Conservation (phyloP, 2,888 invertebrate genomes). For the Conomelus anceps region DNA sequence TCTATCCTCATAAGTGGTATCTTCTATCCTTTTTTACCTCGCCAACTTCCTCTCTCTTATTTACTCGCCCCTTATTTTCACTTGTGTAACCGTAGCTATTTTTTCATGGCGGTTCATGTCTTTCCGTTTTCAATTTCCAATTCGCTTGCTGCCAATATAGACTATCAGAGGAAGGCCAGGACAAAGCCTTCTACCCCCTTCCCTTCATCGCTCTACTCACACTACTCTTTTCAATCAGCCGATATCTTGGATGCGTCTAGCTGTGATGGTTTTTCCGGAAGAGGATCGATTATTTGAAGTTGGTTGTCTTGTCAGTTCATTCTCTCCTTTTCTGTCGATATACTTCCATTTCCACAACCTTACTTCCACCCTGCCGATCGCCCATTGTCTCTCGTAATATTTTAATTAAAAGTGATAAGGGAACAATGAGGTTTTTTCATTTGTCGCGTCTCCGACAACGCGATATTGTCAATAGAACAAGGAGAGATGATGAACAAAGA, state of each 20-base stretch:
- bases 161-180: not conserved
- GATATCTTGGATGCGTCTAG: not conserved
- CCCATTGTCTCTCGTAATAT: not conserved
- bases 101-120: not conserved
- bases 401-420: conserved; percentile 12
- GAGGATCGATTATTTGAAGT: not conserved
- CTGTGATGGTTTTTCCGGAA: not conserved
- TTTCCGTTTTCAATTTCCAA: not conserved
- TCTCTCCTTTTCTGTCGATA: not conserved
- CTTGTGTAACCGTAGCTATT: not conserved
- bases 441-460: not conserved
- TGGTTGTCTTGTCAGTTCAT: not conserved
- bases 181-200: not conserved
- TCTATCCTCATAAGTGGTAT: no score
- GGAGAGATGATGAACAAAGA: not conserved
- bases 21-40: not conserved
- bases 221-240: not conserved
- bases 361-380: not conserved
- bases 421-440: conserved; percentile 6
- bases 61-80: not conserved
- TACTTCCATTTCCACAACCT: not conserved
- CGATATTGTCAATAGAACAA: not conserved
- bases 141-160: not conserved
- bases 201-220: not conserved
- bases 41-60: not conserved